phyloP scores from a whole-genome alignment of 2,113 vertebrate species.

The Sarotherodon lohbergeri region DNA sequence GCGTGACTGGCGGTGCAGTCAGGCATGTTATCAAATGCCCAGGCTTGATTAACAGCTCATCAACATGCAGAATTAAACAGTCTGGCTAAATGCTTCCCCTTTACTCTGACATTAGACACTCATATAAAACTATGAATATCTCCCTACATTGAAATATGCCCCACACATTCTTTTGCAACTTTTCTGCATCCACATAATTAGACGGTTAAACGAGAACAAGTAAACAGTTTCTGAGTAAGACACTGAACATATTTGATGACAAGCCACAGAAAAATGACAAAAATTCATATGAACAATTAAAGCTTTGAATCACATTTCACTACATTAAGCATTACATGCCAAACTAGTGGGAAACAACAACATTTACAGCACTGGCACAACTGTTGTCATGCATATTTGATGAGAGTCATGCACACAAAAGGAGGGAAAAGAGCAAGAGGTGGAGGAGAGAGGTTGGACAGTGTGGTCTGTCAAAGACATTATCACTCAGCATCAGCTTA shows the following conservation, averaged over 20 bases:
- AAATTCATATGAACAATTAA: slow-evolving; percentile 25
- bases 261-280: slow-evolving; percentile 23
- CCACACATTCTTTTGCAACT: not conserved
- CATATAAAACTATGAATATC: slow-evolving; percentile 35
- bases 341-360: slow-evolving; percentile 2
- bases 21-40: slow-evolving; percentile 62
- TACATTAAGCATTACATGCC: slow-evolving; percentile 41
- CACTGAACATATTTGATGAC: slow-evolving; percentile 39
- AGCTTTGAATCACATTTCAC: slow-evolving; percentile 30
- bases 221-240: slow-evolving; percentile 32
- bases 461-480: slow-evolving; percentile 8
- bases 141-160: not conserved
- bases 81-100: slow-evolving; percentile 31
- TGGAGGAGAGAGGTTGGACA: slow-evolving; percentile 23
- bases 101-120: slow-evolving; percentile 25
- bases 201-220: slow-evolving; percentile 16
- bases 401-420: slow-evolving; percentile 50
- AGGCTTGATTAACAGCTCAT: slow-evolving; percentile 61
- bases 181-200: slow-evolving; percentile 9
- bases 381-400: slow-evolving; percentile 55
- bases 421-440: slow-evolving; percentile 9
- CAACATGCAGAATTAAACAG: slow-evolving; percentile 62
- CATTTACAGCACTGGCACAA: slow-evolving; percentile 29
- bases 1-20: slow-evolving; percentile 60
- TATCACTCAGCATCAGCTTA: slow-evolving; percentile 5